A percentile compares a stretch with the other conserved stretches of the same genome.
phyloP scores from a whole-genome alignment of 2,888 invertebrate genomes.

The Gastrophysa polygoni region DNA sequence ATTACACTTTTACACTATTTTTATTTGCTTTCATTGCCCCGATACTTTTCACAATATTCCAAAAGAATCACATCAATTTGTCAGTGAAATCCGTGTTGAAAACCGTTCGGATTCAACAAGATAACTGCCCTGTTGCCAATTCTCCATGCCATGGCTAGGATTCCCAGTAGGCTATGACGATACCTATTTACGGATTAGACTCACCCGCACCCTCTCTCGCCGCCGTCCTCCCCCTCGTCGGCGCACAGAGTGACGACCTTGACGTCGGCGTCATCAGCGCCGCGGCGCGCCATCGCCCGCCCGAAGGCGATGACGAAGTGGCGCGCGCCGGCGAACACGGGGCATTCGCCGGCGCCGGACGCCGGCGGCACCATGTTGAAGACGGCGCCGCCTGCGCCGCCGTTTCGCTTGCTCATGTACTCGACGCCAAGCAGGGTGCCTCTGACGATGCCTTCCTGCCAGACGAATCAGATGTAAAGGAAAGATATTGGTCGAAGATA shows the following conservation, averaged over 20 bases:
- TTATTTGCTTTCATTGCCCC: too few species aligned
- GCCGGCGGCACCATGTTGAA: slow-evolving; percentile 63
- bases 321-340: slow-evolving; percentile 65
- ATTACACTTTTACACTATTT: too few species aligned
- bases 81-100: too few species aligned
- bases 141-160: too few species aligned
- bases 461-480: too few species aligned
- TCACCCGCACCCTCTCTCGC: background rate
- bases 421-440: slow-evolving; percentile 57
- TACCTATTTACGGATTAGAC: too few species aligned
- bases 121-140: too few species aligned
- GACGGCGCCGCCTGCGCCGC: slow-evolving; percentile 66
- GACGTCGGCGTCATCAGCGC: slow-evolving; percentile 40
- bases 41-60: too few species aligned
- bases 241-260: slow-evolving; percentile 54
- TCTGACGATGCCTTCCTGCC: slow-evolving; percentile 54
- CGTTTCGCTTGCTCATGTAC: slow-evolving; percentile 64
- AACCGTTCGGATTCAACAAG: too few species aligned
- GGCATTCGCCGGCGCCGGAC: slow-evolving; percentile 59
- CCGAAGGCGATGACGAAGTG: slow-evolving; percentile 61
- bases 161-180: too few species aligned
- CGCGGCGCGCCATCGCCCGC: slow-evolving; percentile 51
- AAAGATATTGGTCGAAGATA: too few species aligned
- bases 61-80: too few species aligned
- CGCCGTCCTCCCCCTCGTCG: background rate